Base-by-base conservation (phyloP, 2,888 invertebrate species). In the Acrobasis consociella region DNA sequence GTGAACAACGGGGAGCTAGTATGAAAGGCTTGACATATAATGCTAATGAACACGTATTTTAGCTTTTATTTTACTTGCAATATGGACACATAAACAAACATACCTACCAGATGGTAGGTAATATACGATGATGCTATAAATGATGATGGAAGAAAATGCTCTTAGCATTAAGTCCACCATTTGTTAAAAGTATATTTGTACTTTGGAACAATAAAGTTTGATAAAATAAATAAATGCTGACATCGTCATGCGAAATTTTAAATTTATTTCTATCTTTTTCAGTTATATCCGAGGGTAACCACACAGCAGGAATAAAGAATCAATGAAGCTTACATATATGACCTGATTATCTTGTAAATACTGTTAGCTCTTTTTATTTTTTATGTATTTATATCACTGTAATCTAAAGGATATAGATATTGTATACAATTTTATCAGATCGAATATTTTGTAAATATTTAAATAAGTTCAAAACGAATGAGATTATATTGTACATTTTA, bases 201-300 rank as follows among this genome's bases (percentile, higher is more conserved):
- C n/a, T n/a, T n/a, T n/a, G n/a, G n/a, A n/a, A n/a, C n/a, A n/a
- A n/a, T n/a, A n/a, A n/a, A n/a, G n/a, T n/a, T n/a, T n/a, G n/a
- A n/a, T n/a, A n/a, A n/a, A n/a, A n/a, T n/a, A n/a, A n/a, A n/a
- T n/a, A n/a, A n/a, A n/a, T n/a, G n/a, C n/a, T n/a, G n/a, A n/a
- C n/a, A n/a, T n/a, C 13, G 42, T 22, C 42, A 11, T 42, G 13
- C 13, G 10, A 64, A 56, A 60, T 53, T 17, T 46, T 53, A 53
- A 67, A 62, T 62, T 56, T 53, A 56, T 60, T 55, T 67, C 73
- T 72, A 72, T 70, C 80, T 77, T 69, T 93, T 93, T 1, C 91
- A 94, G 94, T 91, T 94, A 83, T 94, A 94, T 82, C 94, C 94
- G 77, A 93, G 94, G 87, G 94, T 94, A 83, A 93, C 93, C 82